A percentile compares a stretch with the other conserved stretches of the same genome.
Conservation (phyloP, 2,888 invertebrate genomes). For the Agonopterix alstromeriana region DNA sequence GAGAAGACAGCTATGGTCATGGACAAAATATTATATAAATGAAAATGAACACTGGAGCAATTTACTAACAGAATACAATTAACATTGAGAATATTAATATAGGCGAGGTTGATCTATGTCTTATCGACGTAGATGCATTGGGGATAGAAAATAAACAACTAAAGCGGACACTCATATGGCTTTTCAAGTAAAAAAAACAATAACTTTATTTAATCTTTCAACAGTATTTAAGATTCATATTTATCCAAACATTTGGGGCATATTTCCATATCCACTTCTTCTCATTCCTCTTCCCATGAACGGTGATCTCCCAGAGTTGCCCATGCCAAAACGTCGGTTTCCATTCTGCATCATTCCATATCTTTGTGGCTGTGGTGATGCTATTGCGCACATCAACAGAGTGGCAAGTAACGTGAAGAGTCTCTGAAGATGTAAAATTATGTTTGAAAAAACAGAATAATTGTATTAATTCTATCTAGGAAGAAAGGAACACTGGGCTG, state of each 20-base stretch:
- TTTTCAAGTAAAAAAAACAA: slow-evolving; percentile 21
- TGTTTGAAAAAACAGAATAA: too few species aligned
- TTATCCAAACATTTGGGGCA: too few species aligned
- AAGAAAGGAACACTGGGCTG: too few species aligned
- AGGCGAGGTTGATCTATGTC: slow-evolving; percentile 26
- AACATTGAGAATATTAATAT: slow-evolving; percentile 32
- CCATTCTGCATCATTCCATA: not conserved
- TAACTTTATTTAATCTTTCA: too few species aligned
- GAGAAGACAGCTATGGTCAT: slow-evolving; percentile 26
- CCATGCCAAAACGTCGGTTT: not conserved
- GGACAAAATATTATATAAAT: slow-evolving; percentile 8
- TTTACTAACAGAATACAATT: slow-evolving; percentile 20
- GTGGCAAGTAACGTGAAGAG: not conserved
- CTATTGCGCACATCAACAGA: not conserved
- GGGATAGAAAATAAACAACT: slow-evolving; percentile 29
- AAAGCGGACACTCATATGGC: slow-evolving; percentile 26
- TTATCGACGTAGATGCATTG: slow-evolving; percentile 29
- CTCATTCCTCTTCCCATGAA: not conserved
- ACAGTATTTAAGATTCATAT: too few species aligned
- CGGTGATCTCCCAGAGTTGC: too few species aligned
- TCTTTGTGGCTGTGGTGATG: not conserved
- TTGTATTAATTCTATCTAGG: too few species aligned
- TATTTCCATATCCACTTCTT: not conserved
- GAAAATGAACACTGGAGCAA: too few species aligned
- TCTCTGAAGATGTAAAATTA: not conserved